Conservation (phyloP, 2,797 vertebrate genomes). For the Apogon talboti region DNA sequence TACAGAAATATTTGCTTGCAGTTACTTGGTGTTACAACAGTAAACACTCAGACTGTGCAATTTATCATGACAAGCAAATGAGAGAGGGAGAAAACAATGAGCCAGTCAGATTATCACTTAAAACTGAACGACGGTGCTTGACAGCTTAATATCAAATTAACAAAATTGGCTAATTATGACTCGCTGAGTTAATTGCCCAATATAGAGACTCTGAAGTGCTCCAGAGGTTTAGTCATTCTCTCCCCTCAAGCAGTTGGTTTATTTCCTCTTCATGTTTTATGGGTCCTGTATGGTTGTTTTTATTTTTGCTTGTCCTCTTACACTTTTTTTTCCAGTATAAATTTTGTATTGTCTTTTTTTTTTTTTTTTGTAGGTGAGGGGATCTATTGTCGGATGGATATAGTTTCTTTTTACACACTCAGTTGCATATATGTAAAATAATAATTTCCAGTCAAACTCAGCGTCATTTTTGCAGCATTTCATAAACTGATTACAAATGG, state of each 20-base stretch:
- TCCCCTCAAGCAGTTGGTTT: constrained; percentile 81
- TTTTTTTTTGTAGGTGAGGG: no score
- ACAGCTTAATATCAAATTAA: constrained; percentile 89
- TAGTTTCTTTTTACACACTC: background rate
- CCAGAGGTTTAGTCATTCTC: constrained; percentile 82
- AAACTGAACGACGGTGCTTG: constrained; percentile 85
- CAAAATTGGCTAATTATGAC: constrained; percentile 89
- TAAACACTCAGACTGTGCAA: constrained; percentile 81
- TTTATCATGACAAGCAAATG: constrained; percentile 83
- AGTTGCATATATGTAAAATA: constrained; percentile 6
- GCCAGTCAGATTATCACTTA: constrained; percentile 86
- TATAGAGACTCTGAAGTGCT: constrained; percentile 86
- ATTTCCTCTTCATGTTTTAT: constrained; percentile 77
- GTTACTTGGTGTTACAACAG: constrained; percentile 73
- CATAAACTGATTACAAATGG: constrained; percentile 19
- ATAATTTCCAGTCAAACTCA: constrained; percentile 4
- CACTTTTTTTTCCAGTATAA: constrained; percentile 25
- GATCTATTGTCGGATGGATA: background rate
- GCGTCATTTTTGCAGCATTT: constrained; percentile 8
- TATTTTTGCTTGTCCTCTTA: constrained; percentile 58
- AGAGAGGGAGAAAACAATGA: constrained; percentile 81
- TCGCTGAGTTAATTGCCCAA: constrained; percentile 86
- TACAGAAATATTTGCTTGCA: constrained; percentile 64
- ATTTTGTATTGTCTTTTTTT: background rate
- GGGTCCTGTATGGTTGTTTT: constrained; percentile 66